These are phyloP conservation scores for Caenorhabditis parvicauda DNA, from an alignment of 2,888 invertebrate species.

Conservation along the genomic window DNA sequence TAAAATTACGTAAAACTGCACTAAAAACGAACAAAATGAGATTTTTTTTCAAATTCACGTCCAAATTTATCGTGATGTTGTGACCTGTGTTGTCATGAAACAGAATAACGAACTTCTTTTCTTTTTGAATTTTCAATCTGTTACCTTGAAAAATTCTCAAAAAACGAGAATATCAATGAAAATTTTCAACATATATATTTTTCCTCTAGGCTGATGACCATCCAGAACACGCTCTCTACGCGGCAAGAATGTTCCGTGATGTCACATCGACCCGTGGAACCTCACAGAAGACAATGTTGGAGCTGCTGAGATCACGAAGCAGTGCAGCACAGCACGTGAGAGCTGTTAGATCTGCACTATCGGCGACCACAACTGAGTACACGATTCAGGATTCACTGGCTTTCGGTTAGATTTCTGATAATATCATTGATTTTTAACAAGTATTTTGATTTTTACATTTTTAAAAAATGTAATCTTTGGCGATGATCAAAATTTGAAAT, in stretches of 20 bases:
- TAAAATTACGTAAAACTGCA: too few relatives aligned
- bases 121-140: too few relatives aligned
- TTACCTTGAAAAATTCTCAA: too few relatives aligned
- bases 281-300: conserved; percentile 33
- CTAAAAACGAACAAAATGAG: too few relatives aligned
- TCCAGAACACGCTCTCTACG: conserved; percentile 42
- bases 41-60: conserved; percentile 7
- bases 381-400: conserved; percentile 23
- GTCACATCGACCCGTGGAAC: conserved; percentile 34
- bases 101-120: too few relatives aligned
- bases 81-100: too few relatives aligned
- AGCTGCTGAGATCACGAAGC: conserved; percentile 17
- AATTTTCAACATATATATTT: neutral
- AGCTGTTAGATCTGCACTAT: conserved; percentile 20
- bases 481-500: too few relatives aligned
- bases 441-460: too few relatives aligned
- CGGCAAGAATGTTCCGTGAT: conserved; percentile 46
- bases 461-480: too few relatives aligned
- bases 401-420: conserved; percentile 11
- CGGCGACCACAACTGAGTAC: conserved; percentile 18
- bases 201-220: conserved; percentile 37
- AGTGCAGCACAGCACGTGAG: conserved; percentile 11
- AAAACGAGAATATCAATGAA: too few relatives aligned
- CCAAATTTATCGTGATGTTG: too few relatives aligned
- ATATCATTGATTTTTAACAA: too few relatives aligned